These are phyloP conservation scores for Syrmaticus mikado DNA, from an alignment of 2,113 vertebrate species.

Conservation along the genomic window DNA sequence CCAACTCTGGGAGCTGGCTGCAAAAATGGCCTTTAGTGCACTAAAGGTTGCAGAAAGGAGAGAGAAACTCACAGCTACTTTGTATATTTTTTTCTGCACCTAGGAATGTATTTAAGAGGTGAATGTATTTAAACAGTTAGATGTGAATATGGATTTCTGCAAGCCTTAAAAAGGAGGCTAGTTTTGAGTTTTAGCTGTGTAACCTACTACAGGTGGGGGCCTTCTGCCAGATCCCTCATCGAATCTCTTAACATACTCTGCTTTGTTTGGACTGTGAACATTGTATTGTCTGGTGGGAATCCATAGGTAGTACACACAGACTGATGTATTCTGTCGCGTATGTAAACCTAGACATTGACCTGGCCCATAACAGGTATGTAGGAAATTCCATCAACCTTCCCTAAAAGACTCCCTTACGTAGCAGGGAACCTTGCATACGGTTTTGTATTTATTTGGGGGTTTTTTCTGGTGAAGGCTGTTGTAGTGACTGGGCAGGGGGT, in stretches of 20 bases:
- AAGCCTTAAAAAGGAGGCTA: background rate
- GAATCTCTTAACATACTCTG: background rate
- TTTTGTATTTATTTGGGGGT: background rate
- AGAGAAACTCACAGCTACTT: fast-evolving
- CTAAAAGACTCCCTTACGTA: background rate
- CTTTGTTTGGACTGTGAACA: fast-evolving
- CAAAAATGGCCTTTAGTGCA: background rate
- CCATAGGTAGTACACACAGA: fast-evolving
- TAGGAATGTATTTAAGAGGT: background rate
- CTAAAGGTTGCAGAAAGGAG: background rate
- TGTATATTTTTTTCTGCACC: background rate
- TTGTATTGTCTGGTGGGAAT: fast-evolving
- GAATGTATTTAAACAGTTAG: background rate
- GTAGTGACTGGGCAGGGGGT: background rate
- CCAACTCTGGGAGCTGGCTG: background rate
- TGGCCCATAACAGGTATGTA: fast-evolving
- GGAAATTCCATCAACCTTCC: background rate
- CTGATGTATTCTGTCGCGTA: background rate
- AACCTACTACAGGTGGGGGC: background rate
- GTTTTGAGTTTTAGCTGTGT: background rate
- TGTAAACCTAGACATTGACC: background rate
- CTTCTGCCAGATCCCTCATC: background rate
- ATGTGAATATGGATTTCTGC: background rate
- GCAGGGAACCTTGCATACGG: background rate
- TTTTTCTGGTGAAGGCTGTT: fast-evolving